phyloP scores from a whole-genome alignment of 2,113 vertebrate species.

The Scolopax mira region DNA sequence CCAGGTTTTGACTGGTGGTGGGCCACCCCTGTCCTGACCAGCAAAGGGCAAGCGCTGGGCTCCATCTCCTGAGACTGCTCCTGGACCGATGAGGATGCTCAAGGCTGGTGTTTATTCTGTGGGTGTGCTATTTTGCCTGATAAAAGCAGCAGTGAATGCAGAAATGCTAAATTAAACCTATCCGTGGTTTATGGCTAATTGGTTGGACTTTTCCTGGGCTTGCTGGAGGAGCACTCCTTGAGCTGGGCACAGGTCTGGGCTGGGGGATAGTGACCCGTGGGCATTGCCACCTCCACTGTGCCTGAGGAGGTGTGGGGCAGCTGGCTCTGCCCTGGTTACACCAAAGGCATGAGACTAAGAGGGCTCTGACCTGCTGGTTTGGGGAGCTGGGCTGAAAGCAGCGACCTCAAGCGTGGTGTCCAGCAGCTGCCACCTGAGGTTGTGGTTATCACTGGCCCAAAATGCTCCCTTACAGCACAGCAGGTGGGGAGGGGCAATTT shows the following conservation, averaged over 20 bases:
- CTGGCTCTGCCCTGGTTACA: neutral
- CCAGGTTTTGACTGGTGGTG: fast-evolving
- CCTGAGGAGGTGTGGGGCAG: neutral
- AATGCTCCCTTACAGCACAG: neutral
- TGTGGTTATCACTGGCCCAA: neutral
- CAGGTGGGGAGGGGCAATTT: neutral
- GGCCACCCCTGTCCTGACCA: neutral
- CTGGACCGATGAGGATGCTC: neutral
- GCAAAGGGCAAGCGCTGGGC: neutral
- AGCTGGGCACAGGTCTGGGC: neutral
- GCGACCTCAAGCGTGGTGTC: fast-evolving
- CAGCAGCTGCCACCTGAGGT: neutral
- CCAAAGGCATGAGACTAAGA: neutral
- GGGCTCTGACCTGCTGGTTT: neutral
- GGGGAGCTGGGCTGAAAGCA: neutral
- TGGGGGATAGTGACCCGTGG: neutral
- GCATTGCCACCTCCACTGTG: neutral
- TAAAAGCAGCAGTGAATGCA: neutral
- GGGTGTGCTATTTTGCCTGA: neutral
- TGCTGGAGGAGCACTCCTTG: fast-evolving
- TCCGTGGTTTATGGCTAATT: neutral
- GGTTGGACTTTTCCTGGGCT: neutral
- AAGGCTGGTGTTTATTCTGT: neutral
- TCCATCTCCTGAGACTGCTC: neutral
- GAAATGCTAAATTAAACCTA: neutral